Conservation (phyloP, 2,113 vertebrate genomes). For the Pteronura brasiliensis region DNA sequence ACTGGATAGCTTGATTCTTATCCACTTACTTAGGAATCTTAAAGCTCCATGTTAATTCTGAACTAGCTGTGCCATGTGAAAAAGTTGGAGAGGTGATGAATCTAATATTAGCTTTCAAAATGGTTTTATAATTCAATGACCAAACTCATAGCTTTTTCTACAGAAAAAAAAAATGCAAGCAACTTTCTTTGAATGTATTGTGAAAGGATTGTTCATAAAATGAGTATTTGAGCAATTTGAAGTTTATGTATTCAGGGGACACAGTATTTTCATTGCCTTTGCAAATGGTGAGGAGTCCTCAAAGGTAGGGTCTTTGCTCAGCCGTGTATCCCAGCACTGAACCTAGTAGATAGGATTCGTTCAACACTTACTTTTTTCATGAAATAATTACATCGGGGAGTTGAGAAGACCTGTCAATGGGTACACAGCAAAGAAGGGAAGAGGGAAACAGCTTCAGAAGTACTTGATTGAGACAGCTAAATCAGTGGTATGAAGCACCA, state of each 20-base stretch:
- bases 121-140: background rate
- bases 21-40: conserved; percentile 3
- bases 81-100: background rate
- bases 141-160: background rate
- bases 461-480: background rate
- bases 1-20: background rate
- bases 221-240: background rate
- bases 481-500: background rate
- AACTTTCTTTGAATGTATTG: background rate
- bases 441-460: background rate
- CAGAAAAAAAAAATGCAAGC: background rate
- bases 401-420: background rate
- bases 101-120: background rate
- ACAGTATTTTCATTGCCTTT: background rate
- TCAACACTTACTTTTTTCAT: background rate
- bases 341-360: background rate
- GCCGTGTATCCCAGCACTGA: background rate
- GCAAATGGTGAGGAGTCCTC: background rate
- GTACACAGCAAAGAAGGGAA: background rate
- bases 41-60: conserved; percentile 32
- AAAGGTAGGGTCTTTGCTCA: background rate
- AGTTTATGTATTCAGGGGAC: background rate
- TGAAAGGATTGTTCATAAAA: background rate
- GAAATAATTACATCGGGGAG: background rate
- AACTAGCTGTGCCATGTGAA: background rate